A percentile compares a stretch with the other conserved stretches of the same genome.
phyloP scores from a whole-genome alignment of 2,888 invertebrate species.

The Hesperia comma region DNA sequence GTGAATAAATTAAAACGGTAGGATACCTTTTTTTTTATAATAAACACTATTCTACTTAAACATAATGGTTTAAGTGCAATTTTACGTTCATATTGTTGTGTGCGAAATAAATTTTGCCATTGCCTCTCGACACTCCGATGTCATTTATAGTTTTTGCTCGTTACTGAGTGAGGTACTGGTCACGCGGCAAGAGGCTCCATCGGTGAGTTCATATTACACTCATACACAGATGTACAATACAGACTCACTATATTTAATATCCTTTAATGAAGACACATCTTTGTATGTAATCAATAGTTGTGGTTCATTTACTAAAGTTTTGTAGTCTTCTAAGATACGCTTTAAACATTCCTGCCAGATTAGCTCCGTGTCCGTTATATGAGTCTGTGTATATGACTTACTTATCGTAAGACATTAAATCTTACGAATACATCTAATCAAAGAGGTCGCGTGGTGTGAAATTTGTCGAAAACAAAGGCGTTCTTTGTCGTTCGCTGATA shows the following conservation, averaged over 20 bases:
- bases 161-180: constrained; percentile 68
- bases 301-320: not conserved
- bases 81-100: not conserved
- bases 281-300: too few species aligned
- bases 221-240: not conserved
- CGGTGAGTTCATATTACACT: constrained; percentile 5
- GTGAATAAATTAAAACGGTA: too few species aligned
- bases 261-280: not conserved
- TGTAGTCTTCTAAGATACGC: constrained; percentile 5
- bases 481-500: constrained; percentile 74
- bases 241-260: too few species aligned
- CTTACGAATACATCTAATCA: constrained; percentile 60
- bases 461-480: constrained; percentile 76
- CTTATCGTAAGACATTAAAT: constrained; percentile 17
- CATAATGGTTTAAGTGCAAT: too few species aligned
- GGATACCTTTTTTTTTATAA: too few species aligned
- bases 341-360: too few species aligned
- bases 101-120: constrained; percentile 51
- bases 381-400: too few species aligned
- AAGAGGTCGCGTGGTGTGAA: constrained; percentile 58
- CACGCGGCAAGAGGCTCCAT: constrained; percentile 56
- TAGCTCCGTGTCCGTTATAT: too few species aligned
- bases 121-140: constrained; percentile 55
- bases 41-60: too few species aligned
- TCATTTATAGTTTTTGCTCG: constrained; percentile 77